Conservation (phyloP, 2,113 vertebrate genomes). For the Saguinus midas region DNA sequence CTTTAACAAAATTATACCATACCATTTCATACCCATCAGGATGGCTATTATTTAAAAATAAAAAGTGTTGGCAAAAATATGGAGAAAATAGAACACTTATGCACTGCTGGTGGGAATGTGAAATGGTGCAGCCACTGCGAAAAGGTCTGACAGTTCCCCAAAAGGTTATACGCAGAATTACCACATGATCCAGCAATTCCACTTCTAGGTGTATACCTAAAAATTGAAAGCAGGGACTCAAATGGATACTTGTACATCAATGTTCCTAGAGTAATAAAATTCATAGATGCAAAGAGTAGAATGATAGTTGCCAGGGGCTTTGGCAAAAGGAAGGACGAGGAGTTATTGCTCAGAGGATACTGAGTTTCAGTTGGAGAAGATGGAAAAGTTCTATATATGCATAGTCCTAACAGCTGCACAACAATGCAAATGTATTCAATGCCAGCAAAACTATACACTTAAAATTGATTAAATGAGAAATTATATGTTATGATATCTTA, state of each 20-base stretch:
- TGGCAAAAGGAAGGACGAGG: too few relatives aligned
- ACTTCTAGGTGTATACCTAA: not conserved
- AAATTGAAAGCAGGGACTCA: not conserved
- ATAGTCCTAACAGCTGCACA: not conserved
- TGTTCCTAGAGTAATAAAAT: not conserved
- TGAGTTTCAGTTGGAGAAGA: not conserved
- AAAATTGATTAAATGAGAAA: not conserved
- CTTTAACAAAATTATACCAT: not conserved
- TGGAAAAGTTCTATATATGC: not conserved
- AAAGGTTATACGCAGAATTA: not conserved
- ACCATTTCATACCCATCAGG: not conserved
- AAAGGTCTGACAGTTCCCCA: not conserved
- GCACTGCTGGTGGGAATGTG: not conserved
- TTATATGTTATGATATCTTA: not conserved
- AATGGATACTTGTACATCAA: not conserved
- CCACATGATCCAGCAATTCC: not conserved
- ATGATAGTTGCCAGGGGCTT: too few relatives aligned
- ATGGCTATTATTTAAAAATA: not conserved
- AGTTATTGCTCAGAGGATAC: not conserved
- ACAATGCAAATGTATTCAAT: not conserved
- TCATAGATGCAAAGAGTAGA: not conserved
- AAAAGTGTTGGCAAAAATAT: not conserved
- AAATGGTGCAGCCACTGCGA: not conserved
- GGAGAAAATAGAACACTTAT: not conserved
- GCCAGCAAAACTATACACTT: not conserved